Base-by-base conservation (phyloP, 1,140 invertebrate genomes). In the Aleiodes sp. region DNA sequence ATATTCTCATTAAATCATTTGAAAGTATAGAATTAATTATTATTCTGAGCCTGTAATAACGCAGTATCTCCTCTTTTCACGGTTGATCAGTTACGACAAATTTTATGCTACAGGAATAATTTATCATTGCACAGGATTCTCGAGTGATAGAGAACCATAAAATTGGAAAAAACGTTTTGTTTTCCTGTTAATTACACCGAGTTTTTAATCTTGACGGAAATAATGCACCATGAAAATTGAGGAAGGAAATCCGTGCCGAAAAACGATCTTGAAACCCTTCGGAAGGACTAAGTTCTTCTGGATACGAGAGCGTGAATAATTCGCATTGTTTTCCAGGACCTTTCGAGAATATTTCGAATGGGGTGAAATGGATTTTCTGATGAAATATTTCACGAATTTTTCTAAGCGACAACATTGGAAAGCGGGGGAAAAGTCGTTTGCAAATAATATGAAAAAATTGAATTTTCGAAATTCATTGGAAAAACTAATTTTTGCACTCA, bases 231-330 rank as follows among this genome's bases (percentile, higher is more conserved):
- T 1, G 21, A 52, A 52, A n/a, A 52, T 52, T 16, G 12, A 21
- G 46, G 16, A 24, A 52, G 26, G 26, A 52, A 35, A 4, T 24
- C 19, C 46, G 46, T 21, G 26, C 10, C 46, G 46, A 52, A 52
- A 7, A 26, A n/a, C n/a, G n/a, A 24, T 52, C 10, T 26, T 24
- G 7, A 24, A 2, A 52, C 21, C 2, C 16, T 52, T 52, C 21
- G 46, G 26, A 21, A 52, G 46, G 21, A 52, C 46, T 21, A 9
- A 52, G 26, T 52, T 52, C 21, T 12, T 2, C 6, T 3, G 46
- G 46, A 52, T 52, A 52, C 10, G 46, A 12, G 46, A 52, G 16
- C 46, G 46, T 52, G 46, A 19, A 52, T 9, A 52, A 52, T 52
- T 52, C 21, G 4, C 46, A 52, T 24, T 52, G 16, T 52, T 24